Percentiles rank a stretch among this genome's conserved stretches.
phyloP scores from a whole-genome alignment of 2,113 vertebrate genomes.

The Gambusia affinis region DNA sequence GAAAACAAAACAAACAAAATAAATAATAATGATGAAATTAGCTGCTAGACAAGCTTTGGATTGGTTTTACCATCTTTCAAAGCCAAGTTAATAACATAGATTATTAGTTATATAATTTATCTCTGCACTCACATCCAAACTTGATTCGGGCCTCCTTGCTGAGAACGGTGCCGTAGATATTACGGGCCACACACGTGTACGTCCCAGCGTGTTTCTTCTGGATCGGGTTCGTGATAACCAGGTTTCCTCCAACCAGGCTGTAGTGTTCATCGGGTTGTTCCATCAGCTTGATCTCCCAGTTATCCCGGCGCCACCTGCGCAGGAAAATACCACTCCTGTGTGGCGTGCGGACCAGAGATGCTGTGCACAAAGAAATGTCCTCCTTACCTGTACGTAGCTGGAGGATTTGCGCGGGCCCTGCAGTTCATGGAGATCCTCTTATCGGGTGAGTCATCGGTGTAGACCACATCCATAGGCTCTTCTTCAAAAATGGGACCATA shows the following conservation, averaged over 20 bases:
- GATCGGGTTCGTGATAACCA: constrained; percentile 92
- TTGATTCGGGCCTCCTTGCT: constrained; percentile 92
- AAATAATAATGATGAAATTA: no score
- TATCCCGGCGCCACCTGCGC: constrained; percentile 92
- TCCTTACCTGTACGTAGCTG: constrained; percentile 88
- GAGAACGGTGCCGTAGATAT: constrained; percentile 91
- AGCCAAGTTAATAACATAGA: no score
- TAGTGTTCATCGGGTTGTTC: constrained; percentile 88
- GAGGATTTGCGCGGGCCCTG: constrained; percentile 90
- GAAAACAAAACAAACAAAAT: background rate
- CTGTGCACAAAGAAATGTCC: background rate
- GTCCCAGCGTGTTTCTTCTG: constrained; percentile 90
- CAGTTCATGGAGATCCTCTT: constrained; percentile 95
- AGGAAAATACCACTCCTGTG: background rate
- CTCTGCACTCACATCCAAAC: constrained; percentile 90
- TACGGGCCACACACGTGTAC: constrained; percentile 91
- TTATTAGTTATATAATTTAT: background rate
- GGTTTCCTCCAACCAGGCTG: constrained; percentile 93
- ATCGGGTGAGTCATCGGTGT: constrained; percentile 93
- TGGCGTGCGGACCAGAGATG: background rate
- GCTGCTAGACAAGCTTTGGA: no score
- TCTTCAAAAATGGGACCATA: constrained; percentile 98
- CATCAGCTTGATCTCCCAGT: constrained; percentile 93
- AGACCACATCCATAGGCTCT: constrained; percentile 94
- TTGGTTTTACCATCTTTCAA: no score